phyloP scores from a whole-genome alignment of 2,113 vertebrate species.

The Misgurnus anguillicaudatus region DNA sequence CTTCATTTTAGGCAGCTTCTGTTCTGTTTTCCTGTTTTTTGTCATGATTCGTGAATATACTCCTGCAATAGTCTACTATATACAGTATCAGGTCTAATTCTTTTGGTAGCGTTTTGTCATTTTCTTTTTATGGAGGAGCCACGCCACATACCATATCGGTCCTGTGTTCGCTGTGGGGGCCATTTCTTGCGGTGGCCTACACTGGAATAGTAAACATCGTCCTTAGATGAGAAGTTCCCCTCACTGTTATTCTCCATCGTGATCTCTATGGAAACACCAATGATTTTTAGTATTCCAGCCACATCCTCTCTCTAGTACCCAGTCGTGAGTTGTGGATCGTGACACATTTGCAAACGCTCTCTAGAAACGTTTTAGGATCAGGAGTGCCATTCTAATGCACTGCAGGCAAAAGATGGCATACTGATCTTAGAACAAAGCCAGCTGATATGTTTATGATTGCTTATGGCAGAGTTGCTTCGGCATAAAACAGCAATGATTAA shows the following conservation, averaged over 20 bases:
- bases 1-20: neutral
- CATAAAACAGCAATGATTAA: slow-evolving; percentile 79
- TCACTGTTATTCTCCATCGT: slow-evolving; percentile 94
- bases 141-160: slow-evolving; percentile 83
- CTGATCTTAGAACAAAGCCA: slow-evolving; percentile 45
- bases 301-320: slow-evolving; percentile 52
- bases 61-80: too few relatives aligned
- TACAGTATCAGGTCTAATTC: neutral
- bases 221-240: slow-evolving; percentile 87
- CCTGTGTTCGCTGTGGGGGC: slow-evolving; percentile 80
- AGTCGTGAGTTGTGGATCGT: slow-evolving; percentile 58
- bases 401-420: slow-evolving; percentile 3
- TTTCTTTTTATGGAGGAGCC: slow-evolving; percentile 66
- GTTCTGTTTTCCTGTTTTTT: neutral
- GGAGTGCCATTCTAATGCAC: neutral
- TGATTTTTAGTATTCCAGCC: slow-evolving; percentile 69
- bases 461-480: slow-evolving; percentile 62
- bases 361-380: slow-evolving; percentile 38
- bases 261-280: slow-evolving; percentile 89
- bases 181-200: slow-evolving; percentile 83
- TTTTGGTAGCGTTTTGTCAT: slow-evolving; percentile 33
- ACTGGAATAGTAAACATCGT: slow-evolving; percentile 89
- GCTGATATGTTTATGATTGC: slow-evolving; percentile 25
- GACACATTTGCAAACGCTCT: slow-evolving; percentile 50
- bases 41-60: neutral